phyloP scores from a whole-genome alignment of 2,113 vertebrate genomes.

The Rhizomys pruinosus region DNA sequence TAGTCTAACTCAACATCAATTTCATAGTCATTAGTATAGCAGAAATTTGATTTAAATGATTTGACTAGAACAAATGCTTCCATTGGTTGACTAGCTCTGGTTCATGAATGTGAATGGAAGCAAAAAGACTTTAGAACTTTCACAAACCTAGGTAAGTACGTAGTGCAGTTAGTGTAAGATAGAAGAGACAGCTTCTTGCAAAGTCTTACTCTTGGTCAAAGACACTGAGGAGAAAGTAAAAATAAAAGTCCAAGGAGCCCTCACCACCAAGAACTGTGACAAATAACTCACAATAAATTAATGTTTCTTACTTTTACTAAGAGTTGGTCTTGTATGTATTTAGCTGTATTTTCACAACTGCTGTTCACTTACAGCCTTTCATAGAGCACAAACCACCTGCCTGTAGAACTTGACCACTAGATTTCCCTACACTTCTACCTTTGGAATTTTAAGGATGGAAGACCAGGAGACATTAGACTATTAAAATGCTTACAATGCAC shows the following conservation, averaged over 20 bases:
- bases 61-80: not conserved
- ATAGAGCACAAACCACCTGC: not conserved
- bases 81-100: not conserved
- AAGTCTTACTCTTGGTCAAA: rapidly evolving
- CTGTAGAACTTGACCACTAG: not conserved
- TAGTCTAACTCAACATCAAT: not conserved
- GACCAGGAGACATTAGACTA: no score
- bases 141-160: not conserved
- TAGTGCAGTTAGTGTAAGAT: not conserved
- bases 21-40: rapidly evolving
- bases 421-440: not conserved
- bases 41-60: not conserved
- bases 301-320: not conserved
- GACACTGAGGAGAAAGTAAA: not conserved
- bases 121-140: no score
- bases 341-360: not conserved
- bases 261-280: not conserved
- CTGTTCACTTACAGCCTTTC: not conserved
- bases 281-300: no score
- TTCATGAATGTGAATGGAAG: not conserved
- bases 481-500: no score
- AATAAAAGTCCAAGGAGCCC: not conserved
- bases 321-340: not conserved
- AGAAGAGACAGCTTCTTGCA: not conserved
- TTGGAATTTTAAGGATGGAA: not conserved